These are phyloP conservation scores for Enchytraeus crypticus DNA, from an alignment of 2,888 invertebrate genomes.

Conservation along the genomic window DNA sequence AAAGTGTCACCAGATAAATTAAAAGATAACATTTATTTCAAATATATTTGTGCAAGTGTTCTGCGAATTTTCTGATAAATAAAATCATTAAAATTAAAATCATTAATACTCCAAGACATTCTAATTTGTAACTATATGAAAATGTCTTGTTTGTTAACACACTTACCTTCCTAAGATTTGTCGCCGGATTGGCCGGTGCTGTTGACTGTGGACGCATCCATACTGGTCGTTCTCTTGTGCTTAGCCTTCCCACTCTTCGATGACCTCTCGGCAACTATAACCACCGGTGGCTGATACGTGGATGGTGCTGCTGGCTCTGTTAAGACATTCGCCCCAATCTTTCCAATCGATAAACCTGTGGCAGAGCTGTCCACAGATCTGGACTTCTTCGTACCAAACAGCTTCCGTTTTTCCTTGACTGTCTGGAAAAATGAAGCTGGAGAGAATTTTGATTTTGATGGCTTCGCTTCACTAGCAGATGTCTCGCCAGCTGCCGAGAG, in stretches of 20 bases:
- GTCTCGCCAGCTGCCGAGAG: not conserved
- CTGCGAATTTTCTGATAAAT: too few relatives aligned
- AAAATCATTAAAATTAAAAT: too few relatives aligned
- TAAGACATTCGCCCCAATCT: conserved; percentile 18
- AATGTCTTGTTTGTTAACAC: too few relatives aligned
- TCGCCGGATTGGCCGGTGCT: too few relatives aligned
- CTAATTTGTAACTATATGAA: too few relatives aligned
- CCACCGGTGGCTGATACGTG: conserved; percentile 4
- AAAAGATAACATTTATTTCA: too few relatives aligned
- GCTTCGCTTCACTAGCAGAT: not conserved
- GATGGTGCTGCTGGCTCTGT: conserved; percentile 22
- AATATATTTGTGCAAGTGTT: too few relatives aligned
- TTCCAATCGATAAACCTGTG: conserved; percentile 14
- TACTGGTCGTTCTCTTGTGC: not conserved
- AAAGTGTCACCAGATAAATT: too few relatives aligned
- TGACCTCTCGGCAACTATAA: not conserved
- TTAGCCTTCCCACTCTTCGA: not conserved
- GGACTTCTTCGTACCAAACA: conserved; percentile 24
- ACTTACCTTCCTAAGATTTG: too few relatives aligned
- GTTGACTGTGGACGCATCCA: not conserved
- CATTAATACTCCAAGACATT: too few relatives aligned
- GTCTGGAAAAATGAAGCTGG: conserved; percentile 17
- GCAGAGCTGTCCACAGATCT: conserved; percentile 24
- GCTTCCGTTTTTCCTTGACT: conserved; percentile 23
- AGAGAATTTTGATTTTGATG: conserved; percentile 4